Percentiles rank a stretch among this genome's conserved stretches.
phyloP scores from a whole-genome alignment of 1,140 invertebrate genomes.

The Hestina assimilis region DNA sequence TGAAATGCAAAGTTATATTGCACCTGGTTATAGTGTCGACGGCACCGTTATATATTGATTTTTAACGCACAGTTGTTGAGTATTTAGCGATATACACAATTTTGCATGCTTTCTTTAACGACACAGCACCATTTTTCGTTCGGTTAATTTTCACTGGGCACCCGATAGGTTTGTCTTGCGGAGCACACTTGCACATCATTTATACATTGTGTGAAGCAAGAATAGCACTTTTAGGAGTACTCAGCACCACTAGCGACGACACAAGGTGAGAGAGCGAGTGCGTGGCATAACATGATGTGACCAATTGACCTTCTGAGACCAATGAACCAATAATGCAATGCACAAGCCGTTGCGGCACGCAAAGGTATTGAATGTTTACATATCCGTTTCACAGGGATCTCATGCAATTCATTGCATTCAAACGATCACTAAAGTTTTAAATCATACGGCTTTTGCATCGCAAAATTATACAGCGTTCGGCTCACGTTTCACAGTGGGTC shows the following conservation, averaged over 20 bases:
- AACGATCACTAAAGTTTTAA: slow-evolving; percentile 8
- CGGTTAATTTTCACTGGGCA: slow-evolving; percentile 71
- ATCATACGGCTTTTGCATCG: slow-evolving; percentile 22
- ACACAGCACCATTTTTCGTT: slow-evolving; percentile 76
- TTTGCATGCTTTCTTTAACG: slow-evolving; percentile 78
- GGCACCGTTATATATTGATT: slow-evolving; percentile 81
- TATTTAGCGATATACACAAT: slow-evolving; percentile 79
- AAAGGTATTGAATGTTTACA: neutral
- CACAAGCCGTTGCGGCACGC: slow-evolving; percentile 16
- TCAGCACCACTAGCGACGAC: slow-evolving; percentile 72
- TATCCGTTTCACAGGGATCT: slow-evolving; percentile 11
- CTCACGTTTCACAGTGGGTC: slow-evolving; percentile 31
- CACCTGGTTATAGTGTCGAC: slow-evolving; percentile 81
- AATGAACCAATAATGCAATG: slow-evolving; percentile 20
- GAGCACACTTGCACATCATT: slow-evolving; percentile 40
- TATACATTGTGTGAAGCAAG: slow-evolving; percentile 38
- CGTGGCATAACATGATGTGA: slow-evolving; percentile 43
- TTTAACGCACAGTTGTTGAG: slow-evolving; percentile 80
- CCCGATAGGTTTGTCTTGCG: slow-evolving; percentile 62
- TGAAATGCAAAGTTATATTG: slow-evolving; percentile 80
- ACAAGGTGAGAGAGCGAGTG: slow-evolving; percentile 77
- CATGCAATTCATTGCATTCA: slow-evolving; percentile 24
- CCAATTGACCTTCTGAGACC: slow-evolving; percentile 23
- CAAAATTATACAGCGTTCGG: slow-evolving; percentile 8
- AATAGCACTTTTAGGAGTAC: slow-evolving; percentile 71